A percentile compares a stretch with the other conserved stretches of the same genome.
Evolutionary conservation across 2,888 invertebrate genomes (phyloP).

Genomic region (Gymnosoma rotundatum): DNA sequence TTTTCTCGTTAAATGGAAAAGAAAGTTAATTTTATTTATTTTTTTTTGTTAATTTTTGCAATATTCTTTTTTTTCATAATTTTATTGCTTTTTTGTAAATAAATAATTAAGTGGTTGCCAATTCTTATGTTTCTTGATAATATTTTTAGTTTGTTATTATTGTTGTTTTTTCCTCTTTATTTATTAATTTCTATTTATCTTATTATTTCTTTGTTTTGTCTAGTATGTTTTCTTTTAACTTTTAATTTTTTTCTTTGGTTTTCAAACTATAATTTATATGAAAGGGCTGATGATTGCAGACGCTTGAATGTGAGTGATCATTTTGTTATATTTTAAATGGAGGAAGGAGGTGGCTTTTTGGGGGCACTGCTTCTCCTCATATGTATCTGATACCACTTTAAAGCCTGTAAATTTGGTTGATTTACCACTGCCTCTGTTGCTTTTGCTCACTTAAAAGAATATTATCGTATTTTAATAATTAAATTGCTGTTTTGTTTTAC

Average conservation of each 20-base stretch:
- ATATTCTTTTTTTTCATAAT: conserved; percentile 38
- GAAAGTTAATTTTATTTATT: conserved; percentile 42
- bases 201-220: conserved; percentile 4
- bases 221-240: background rate
- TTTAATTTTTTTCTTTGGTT: conserved; percentile 1
- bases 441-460: too few species aligned
- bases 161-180: conserved; percentile 1
- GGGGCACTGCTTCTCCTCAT: too few species aligned
- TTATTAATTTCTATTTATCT: conserved; percentile 33
- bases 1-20: conserved; percentile 44
- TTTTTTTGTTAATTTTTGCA: conserved; percentile 17
- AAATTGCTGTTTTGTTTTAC: too few species aligned
- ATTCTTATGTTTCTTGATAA: background rate
- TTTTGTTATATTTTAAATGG: too few species aligned
- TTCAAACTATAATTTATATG: background rate
- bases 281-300: too few species aligned
- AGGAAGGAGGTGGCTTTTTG: too few species aligned
- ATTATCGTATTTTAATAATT: too few species aligned
- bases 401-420: too few species aligned
- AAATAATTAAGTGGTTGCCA: conserved; percentile 38
- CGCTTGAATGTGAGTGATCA: too few species aligned
- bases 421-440: too few species aligned
- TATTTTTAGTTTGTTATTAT: background rate
- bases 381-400: too few species aligned
- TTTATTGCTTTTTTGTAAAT: conserved; percentile 46